Evolutionary conservation across 2,113 vertebrate species (phyloP), one percentile per base, ranked within the genome.

Genomic region (Anhinga anhinga): DNA sequence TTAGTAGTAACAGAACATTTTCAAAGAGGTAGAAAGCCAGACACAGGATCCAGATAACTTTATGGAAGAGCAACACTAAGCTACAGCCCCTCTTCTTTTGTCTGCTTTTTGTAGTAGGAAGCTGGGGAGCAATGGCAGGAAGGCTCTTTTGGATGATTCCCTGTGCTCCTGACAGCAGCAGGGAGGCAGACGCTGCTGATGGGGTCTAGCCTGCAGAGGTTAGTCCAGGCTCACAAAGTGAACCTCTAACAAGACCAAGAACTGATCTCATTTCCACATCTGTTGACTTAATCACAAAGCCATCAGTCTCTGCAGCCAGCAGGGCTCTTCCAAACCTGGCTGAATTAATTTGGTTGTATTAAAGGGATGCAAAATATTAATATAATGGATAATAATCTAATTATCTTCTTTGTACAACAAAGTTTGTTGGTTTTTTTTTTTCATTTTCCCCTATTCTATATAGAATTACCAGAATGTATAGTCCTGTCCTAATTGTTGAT

Each of bases 41-140:
- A 11, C 27, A 32, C 10, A 12, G 12, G 16, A 40, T 63, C 45
- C 32, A 27, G 27, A 13, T 42, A 59, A 49, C 18, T 40, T 61
- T 18, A 30, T 7, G 42, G 63, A 59, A 70, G 17, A 71, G 25
- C 20, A 71, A 40, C n/a, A 32, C 13, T 36, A 26, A 71, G 22
- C 21, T 32, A 34, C 23, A 81, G 27, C 11, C 29, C 13, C 9
- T 61, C 45, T 23, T 19, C 23, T 66, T 27, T 13, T 4, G 0
- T 18, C 62, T 67, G 49, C 20, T 65, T 56, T 70, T 76, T 62
- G n/a, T 38, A 50, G 42, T 27, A 49, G 44, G 25, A 76, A 32
- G 17, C 6, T 11, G 44, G 12, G 67, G 34, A 58, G 4, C 0
- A 2, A n/a, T 0, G 8, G 34, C 50, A 72, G n/a, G 38, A 72